Conservation (phyloP, 2,113 vertebrate genomes). For the Symphodus melops region DNA sequence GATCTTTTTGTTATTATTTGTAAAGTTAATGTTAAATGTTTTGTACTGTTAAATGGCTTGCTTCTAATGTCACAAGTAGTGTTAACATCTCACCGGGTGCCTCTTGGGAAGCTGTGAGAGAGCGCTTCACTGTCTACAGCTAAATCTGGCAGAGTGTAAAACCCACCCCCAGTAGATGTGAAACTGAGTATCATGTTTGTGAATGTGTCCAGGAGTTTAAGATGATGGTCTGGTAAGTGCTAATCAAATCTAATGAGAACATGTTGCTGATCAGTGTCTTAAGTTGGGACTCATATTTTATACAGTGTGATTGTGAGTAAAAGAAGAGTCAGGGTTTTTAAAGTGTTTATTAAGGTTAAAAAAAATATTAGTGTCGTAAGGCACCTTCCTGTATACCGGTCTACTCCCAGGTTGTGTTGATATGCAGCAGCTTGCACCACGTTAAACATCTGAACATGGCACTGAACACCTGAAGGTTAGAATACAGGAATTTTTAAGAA, state of each 20-base stretch:
- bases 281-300: constrained; percentile 15
- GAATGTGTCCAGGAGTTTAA: constrained; percentile 60
- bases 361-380: neutral
- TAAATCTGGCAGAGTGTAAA: constrained; percentile 57
- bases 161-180: constrained; percentile 65
- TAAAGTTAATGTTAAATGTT: constrained; percentile 83
- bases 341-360: constrained; percentile 1
- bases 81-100: constrained; percentile 68
- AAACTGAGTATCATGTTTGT: constrained; percentile 62
- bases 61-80: constrained; percentile 73
- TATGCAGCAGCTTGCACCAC: neutral
- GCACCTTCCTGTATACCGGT: neutral
- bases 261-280: constrained; percentile 51
- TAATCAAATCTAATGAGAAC: constrained; percentile 49
- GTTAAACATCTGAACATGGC: neutral
- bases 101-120: constrained; percentile 59
- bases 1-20: constrained; percentile 83
- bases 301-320: constrained; percentile 13
- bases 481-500: too few species aligned
- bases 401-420: neutral
- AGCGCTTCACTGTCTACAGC: constrained; percentile 57
- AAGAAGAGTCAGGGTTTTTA: neutral
- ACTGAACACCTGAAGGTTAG: neutral
- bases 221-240: constrained; percentile 77
- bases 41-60: constrained; percentile 81